Base-by-base conservation (phyloP, 2,113 vertebrate genomes). In the Pangasianodon gigas region DNA sequence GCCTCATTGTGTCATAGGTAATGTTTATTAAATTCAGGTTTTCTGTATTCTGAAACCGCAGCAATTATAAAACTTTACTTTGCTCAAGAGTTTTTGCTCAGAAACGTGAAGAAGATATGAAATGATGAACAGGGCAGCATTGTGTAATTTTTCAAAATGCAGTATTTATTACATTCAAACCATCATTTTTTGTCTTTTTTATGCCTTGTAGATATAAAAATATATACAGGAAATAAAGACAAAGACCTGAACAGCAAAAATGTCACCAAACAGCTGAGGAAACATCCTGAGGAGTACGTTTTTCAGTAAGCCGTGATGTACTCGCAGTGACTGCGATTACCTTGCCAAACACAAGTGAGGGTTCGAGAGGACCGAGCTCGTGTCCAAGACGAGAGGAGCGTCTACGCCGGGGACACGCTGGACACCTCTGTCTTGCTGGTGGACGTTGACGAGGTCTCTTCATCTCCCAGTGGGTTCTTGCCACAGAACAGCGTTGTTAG, bases 401-500 rank as follows among this genome's bases (percentile, higher is more conserved):
- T 80, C 75, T 88, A 71, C 29, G 77, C 90, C 90, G 96, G 96
- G 82, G 96, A 95, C 48, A 96, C 87, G 0, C 95, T 96, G 41
- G 96, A 97, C 83, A 97, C 96, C 94, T 97, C 96, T 10, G 96
- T 97, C 95, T 97, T 97, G 96, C 96, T 96, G 88, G 95, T 87
- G 88, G 96, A 97, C 10, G 96, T 92, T 90, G 96, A 96, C 90
- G 96, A 97, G 62, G 91, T 77, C 0, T 97, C 97, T 16, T 97
- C 96, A 2, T 96, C 92, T 91, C 96, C 95, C 94, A 95, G 92
- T 44, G 94, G 94, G 92, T 95, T 95, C 96, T 96, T 96, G 89
- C 96, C 96, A 0, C 97, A 96, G 96, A 97, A 97, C 94, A 97
- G 92, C 0, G 96, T 95, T 89, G 92, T 94, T 90, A 97, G 93